phyloP scores from a whole-genome alignment of 1,140 invertebrate genomes.

The Drosophila suzukii region DNA sequence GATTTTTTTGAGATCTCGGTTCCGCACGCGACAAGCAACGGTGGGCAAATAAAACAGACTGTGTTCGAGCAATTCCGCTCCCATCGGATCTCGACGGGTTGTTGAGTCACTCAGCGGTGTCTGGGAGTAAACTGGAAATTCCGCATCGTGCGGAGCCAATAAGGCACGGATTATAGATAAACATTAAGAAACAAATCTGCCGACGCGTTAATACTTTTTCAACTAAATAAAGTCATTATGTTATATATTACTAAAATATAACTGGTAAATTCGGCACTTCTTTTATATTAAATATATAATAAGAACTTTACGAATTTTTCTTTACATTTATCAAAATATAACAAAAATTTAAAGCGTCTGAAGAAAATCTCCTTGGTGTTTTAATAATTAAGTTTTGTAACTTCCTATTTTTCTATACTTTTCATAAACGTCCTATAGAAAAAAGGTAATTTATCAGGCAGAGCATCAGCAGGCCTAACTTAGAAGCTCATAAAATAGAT shows the following conservation, averaged over 20 bases:
- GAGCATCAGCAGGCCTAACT: not conserved
- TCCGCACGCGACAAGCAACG: constrained; percentile 34
- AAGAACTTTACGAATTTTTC: too few relatives aligned
- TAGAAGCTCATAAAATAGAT: not conserved
- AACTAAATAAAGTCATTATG: too few relatives aligned
- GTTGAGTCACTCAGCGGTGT: constrained; percentile 28
- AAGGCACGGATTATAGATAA: constrained; percentile 19
- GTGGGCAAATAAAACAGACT: constrained; percentile 34
- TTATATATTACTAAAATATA: too few relatives aligned
- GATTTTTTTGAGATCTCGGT: not conserved
- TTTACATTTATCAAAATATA: too few relatives aligned
- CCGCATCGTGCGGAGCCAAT: constrained; percentile 54
- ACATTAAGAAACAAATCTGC: not conserved
- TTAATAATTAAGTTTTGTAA: too few relatives aligned
- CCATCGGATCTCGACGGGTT: constrained; percentile 2
- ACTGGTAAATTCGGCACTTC: too few relatives aligned
- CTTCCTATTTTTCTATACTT: too few relatives aligned
- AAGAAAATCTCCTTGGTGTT: too few relatives aligned
- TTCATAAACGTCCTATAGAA: too few relatives aligned
- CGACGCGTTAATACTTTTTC: not conserved
- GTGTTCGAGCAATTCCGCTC: not conserved
- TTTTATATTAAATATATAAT: too few relatives aligned
- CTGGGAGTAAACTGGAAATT: constrained; percentile 66
- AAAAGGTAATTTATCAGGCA: not conserved
- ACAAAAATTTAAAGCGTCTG: too few relatives aligned